Evolutionary conservation across 2,113 vertebrate species (phyloP), one percentile per base, ranked within the genome.

Genomic region (Petaurus breviceps): DNA sequence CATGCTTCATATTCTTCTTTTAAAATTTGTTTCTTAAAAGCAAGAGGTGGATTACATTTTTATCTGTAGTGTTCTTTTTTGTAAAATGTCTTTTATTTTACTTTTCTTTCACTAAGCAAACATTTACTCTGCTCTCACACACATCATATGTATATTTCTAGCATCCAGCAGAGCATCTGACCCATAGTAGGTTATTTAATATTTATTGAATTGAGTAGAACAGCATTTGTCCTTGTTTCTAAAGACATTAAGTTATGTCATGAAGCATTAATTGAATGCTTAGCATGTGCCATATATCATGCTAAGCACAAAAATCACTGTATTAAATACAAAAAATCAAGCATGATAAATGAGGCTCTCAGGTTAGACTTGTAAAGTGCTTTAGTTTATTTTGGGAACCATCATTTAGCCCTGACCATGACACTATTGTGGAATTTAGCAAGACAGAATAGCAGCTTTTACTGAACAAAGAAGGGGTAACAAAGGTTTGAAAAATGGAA

Each of bases 401-500:
- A 25, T 97, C 96, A 91, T 90, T 46, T 97, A 49, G 52, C 8
- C 4, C 93, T 95, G 52, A 52, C 47, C 50, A 94, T 37, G 92
- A 77, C 12, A 91, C 11, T 93, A 4, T 26, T 68, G 47, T 90
- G 55, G 95, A 96, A 51, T 93, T 89, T 96, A 94, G 49, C 84
- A 46, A 93, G 53, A 94, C 50, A 95, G 8, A 10, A 84, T 53
- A 51, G 53, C 52, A 57, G 11, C 0, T 0, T 55, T 47, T 46
- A 77, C 91, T 95, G 92, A 92, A 26, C 16, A 89, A 37, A 49
- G 26, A 94, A 51, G 95, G 51, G 47, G 90, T 91, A 95, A 84
- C 8, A 96, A 46, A 96, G 43, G 90, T 93, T 89, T 94, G 47
- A 53, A 94, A 96, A 95, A 90, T 96, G 96, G 94, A 97, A 95